Conservation (phyloP, 2,113 vertebrate genomes). For the rabbit (Oryctolagus cuniculus) region mOryCun1.1 NC_091438.1:83547001-83547500, state of each 20-base stretch:
- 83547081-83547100: conserved; percentile 63
- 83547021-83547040: conserved; percentile 54
- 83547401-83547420: conserved; percentile 70
- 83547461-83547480: conserved; percentile 21
- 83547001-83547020: conserved; percentile 54
- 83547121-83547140: conserved; percentile 80
- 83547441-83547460: conserved; percentile 67
- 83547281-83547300: conserved; percentile 79
- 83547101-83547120: conserved; percentile 77
- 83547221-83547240: conserved; percentile 80
- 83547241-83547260: conserved; percentile 81
- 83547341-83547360: conserved; percentile 71
- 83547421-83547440: conserved; percentile 72
- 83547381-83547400: conserved; percentile 72
- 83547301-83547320: conserved; percentile 80
- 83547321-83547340: conserved; percentile 80
- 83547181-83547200: conserved; percentile 74
- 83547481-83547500: conserved; percentile 5
- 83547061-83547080: conserved; percentile 74
- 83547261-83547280: conserved; percentile 84
- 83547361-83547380: conserved; percentile 74
- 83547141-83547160: conserved; percentile 73
- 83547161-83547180: conserved; percentile 76
- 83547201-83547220: conserved; percentile 77
- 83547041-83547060: conserved; percentile 18